Conservation (phyloP, 2,888 invertebrate species). For the Latrodectus hesperus region DNA sequence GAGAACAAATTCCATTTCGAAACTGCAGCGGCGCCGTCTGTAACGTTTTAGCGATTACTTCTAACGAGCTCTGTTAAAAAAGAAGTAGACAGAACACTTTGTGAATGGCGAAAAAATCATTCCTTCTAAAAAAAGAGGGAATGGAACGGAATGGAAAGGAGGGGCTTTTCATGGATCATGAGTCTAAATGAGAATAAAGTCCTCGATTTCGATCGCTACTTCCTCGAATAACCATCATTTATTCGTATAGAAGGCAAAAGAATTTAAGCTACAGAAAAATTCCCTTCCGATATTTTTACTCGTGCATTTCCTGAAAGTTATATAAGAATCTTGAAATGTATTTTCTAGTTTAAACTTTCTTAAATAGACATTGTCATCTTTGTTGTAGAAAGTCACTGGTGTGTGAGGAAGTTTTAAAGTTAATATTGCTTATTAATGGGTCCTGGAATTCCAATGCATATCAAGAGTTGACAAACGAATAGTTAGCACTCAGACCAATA, state of each 20-base stretch:
- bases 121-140: not conserved
- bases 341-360: too few relatives aligned
- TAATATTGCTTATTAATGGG: too few relatives aligned
- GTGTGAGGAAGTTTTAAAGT: too few relatives aligned
- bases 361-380: too few relatives aligned
- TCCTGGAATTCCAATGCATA: too few relatives aligned
- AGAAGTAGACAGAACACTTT: slow-evolving; percentile 41
- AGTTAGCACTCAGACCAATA: too few relatives aligned
- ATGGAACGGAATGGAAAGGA: slow-evolving; percentile 14
- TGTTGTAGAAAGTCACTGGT: too few relatives aligned
- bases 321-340: too few relatives aligned
- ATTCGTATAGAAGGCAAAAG: not conserved
- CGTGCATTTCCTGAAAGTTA: not conserved
- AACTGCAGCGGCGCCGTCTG: slow-evolving; percentile 27
- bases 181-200: slow-evolving; percentile 60
- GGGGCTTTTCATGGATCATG: slow-evolving; percentile 56
- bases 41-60: slow-evolving; percentile 19
- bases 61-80: slow-evolving; percentile 43
- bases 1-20: slow-evolving; percentile 19
- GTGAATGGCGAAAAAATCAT: slow-evolving; percentile 37
- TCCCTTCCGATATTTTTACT: slow-evolving; percentile 19
- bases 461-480: too few relatives aligned
- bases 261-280: slow-evolving; percentile 21
- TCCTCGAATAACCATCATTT: slow-evolving; percentile 55
- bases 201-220: slow-evolving; percentile 54